These are phyloP conservation scores for Tursiops truncatus DNA, from an alignment of 2,113 vertebrate species.

Conservation along the genomic window DNA sequence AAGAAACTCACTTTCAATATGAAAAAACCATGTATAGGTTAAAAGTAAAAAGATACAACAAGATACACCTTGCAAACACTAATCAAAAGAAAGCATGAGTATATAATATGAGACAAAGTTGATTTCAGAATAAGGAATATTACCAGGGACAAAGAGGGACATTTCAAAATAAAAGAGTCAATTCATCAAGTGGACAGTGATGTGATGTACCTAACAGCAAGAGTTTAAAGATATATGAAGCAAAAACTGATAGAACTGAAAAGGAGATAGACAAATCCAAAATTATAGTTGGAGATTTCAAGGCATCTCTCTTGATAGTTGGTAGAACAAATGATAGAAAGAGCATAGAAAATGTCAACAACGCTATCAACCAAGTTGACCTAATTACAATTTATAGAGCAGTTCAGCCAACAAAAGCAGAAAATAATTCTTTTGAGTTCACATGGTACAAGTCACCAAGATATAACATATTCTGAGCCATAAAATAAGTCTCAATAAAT, in stretches of 20 bases:
- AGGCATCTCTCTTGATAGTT: neutral
- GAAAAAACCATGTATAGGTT: neutral
- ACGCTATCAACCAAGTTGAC: neutral
- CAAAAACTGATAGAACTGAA: slow-evolving; percentile 4
- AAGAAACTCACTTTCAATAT: slow-evolving; percentile 21
- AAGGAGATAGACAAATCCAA: neutral
- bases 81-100: neutral
- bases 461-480: neutral
- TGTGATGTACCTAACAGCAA: neutral
- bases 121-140: neutral
- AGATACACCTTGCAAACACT: neutral
- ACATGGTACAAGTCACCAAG: neutral
- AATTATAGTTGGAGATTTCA: neutral
- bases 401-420: neutral
- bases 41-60: neutral
- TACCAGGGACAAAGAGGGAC: neutral
- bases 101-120: neutral
- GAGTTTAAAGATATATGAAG: neutral
- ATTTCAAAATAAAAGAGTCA: neutral
- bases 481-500: neutral
- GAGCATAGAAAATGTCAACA: neutral
- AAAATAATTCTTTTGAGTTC: neutral
- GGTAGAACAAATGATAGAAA: neutral
- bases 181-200: neutral
- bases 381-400: neutral